These are phyloP conservation scores for Cyprinella venusta DNA, from an alignment of 2,797 vertebrate species.

Conservation along the genomic window DNA sequence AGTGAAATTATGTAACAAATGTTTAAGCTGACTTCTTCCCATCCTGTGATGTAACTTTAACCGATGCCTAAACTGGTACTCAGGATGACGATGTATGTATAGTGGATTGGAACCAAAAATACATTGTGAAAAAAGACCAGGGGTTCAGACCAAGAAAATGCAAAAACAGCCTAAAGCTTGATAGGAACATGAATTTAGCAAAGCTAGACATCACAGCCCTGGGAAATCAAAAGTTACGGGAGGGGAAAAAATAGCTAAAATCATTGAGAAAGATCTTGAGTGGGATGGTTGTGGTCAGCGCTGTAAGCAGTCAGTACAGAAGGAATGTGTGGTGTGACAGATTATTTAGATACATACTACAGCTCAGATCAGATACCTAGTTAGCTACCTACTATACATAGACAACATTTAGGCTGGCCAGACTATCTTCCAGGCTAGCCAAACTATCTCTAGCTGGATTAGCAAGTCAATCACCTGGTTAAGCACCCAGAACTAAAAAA, in stretches of 20 bases:
- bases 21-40: neutral
- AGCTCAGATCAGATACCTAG: neutral
- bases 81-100: neutral
- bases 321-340: neutral
- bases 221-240: slow-evolving; percentile 29
- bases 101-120: neutral
- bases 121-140: neutral
- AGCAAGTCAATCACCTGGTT: neutral
- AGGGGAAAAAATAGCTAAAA: neutral
- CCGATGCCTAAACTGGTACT: neutral
- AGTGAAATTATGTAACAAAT: neutral
- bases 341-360: neutral
- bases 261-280: slow-evolving; percentile 12
- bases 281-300: neutral
- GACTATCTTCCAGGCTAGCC: neutral
- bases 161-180: slow-evolving; percentile 2
- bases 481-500: neutral
- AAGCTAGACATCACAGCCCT: neutral
- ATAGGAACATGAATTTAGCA: slow-evolving; percentile 2
- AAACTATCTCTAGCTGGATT: neutral
- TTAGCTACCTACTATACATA: neutral
- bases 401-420: neutral
- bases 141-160: neutral
- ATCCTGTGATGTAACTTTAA: neutral
- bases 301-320: neutral